phyloP scores from a whole-genome alignment of 2,888 invertebrate species.

The Venusia cambrica region DNA sequence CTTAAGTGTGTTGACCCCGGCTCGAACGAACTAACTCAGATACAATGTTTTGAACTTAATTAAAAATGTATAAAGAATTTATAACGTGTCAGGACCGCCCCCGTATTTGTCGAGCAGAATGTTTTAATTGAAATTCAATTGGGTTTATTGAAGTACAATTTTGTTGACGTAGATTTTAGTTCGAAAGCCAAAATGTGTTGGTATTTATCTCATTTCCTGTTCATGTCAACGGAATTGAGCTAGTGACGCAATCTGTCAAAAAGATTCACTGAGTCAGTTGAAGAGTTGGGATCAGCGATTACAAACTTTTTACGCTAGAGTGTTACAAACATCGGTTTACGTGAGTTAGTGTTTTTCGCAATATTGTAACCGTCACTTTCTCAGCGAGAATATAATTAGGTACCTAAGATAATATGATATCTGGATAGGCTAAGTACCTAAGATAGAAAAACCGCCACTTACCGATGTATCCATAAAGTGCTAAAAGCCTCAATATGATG shows the following conservation, averaged over 20 bases:
- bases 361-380: too few species aligned
- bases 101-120: conserved; percentile 54
- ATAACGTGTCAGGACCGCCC: conserved; percentile 62
- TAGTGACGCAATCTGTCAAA: conserved; percentile 12
- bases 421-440: too few species aligned
- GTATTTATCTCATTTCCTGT: conserved; percentile 65
- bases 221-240: conserved; percentile 36
- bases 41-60: conserved; percentile 72
- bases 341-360: too few species aligned
- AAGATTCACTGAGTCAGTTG: conserved; percentile 12
- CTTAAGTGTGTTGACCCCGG: conserved; percentile 73
- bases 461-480: too few species aligned
- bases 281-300: conserved; percentile 9
- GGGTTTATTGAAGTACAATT: conserved; percentile 37
- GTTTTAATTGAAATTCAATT: conserved; percentile 51
- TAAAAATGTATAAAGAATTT: conserved; percentile 73
- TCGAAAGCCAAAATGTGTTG: conserved; percentile 32
- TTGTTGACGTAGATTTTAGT: conserved; percentile 31
- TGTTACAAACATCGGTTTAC: too few species aligned
- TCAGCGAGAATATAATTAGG: too few species aligned
- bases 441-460: too few species aligned
- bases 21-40: conserved; percentile 35
- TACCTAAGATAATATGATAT: too few species aligned
- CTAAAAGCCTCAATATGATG: too few species aligned
- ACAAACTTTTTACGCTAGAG: conserved; percentile 2